Evolutionary conservation across 1,140 invertebrate genomes (phyloP), one percentile per base, ranked within the genome.

Genomic region (Macrocentrus cingulum): DNA sequence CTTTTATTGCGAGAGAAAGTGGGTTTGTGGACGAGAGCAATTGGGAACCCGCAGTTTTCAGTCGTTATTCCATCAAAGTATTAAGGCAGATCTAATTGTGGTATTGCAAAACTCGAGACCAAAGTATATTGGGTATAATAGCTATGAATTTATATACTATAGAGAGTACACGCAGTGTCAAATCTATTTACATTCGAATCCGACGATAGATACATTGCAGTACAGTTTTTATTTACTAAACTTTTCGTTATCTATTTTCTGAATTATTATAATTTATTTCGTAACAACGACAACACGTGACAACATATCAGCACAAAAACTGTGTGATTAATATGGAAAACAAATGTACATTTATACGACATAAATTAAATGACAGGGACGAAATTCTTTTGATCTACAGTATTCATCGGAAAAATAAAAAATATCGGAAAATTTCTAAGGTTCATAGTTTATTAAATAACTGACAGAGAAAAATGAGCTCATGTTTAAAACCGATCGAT

Each of bases 121-220:
- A 41, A 50, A 59, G 60, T 58, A 48, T 53, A 57, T 60, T 57
- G 50, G 46, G 52, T 59, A n/a, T n/a, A 60, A 56, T 64, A 61
- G 60, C 32, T 44, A 39, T 58, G 53, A 60, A 20, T 57, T 53
- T 59, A 63, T 41, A 52, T 51, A 32, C 49, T 16, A 23, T 25
- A n/a, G n/a, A n/a, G n/a, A n/a, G 51, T 22, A 60, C 50, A 58
- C 20, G 54, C 36, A 57, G 54, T 64, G 62, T 61, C 51, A 62
- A 61, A 56, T 60, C 56, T 61, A 64, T 61, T 61, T 64, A 64
- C 63, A 64, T 57, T 61, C 50, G 56, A 39, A 48, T 61, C 55
- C 50, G 46, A 59, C 22, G 29, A 19, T 15, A 49, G 3, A 13
- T 23, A 23, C 20, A n/a, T n/a, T n/a, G n/a, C 36, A 20, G 25